phyloP scores from a whole-genome alignment of 1,140 invertebrate species.

The Atta texana region DNA sequence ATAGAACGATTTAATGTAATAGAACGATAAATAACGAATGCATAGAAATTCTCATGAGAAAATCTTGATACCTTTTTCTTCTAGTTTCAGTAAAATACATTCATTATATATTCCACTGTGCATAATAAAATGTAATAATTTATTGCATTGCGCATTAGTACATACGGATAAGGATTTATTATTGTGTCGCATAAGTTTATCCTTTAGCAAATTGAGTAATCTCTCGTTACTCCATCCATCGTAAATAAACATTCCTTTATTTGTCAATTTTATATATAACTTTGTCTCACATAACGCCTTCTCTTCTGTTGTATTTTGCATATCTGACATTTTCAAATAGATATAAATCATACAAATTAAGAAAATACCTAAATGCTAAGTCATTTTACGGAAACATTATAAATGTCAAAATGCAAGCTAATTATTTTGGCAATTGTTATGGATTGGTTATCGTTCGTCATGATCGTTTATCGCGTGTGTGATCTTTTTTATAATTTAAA shows the following conservation, averaged over 20 bases:
- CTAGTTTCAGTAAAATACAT: constrained; percentile 56
- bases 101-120: constrained; percentile 69
- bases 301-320: background rate
- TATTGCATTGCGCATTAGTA: background rate
- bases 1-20: constrained; percentile 1
- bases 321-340: constrained; percentile 30
- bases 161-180: constrained; percentile 8
- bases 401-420: constrained; percentile 34
- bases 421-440: constrained; percentile 63
- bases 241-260: constrained; percentile 64
- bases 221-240: constrained; percentile 56
- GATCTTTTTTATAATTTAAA: constrained; percentile 18
- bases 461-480: background rate
- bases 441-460: background rate
- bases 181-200: constrained; percentile 47
- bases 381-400: background rate
- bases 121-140: constrained; percentile 49
- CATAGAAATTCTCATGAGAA: too few relatives aligned
- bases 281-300: constrained; percentile 1
- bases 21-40: background rate
- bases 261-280: constrained; percentile 54
- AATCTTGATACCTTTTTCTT: constrained; percentile 54
- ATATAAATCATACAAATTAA: background rate
- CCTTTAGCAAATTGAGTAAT: constrained; percentile 39
- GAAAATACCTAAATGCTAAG: background rate